Base-by-base conservation (phyloP, 2,797 vertebrate species). In the Psittacula echo region DNA sequence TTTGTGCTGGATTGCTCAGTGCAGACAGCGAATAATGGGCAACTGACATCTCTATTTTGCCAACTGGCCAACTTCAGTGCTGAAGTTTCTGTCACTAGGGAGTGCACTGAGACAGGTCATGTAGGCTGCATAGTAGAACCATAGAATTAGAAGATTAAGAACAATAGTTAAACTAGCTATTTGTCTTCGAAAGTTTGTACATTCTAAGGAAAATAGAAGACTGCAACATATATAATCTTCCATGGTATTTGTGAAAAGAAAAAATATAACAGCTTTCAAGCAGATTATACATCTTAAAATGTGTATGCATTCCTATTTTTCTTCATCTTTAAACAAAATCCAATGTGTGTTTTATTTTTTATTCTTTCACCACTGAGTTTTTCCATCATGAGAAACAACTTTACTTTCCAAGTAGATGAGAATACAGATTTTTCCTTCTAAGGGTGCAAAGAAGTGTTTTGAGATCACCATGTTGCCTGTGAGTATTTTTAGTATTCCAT, bases 381-480 rank as follows among this genome's bases (percentile, higher is more conserved):
- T 85, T 7, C 13, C 45, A 17, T 30, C 9, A 47, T 65, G 12
- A 87, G 42, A 51, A 67, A 11, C 11, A 80, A 3, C 3, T 48
- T 44, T 44, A 3, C 3, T 42, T 42, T 90, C 64, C 10, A 61
- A 47, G n/a, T 24, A 39, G 27, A 21, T 1, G 3, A 47, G 11
- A 75, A 60, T 17, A 54, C 0, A 7, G 1, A n/a, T 79, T 84
- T 68, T 83, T 89, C 19, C 5, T 14, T 77, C 14, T 47, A 56
- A 34, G 11, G 11, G 7, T 5, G 41, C 71, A 79, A 61, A 21
- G 7, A 66, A 56, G 5, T 44, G 5, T 16, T 72, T 85, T 50
- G 26, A 47, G n/a, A 65, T 80, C 45, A 42, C 9, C 7, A 42
- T 0, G 0, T 45, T 83, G 12, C 11, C 21, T 61, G 7, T 54